These are phyloP conservation scores for Entelurus aequoreus DNA, from an alignment of 2,113 vertebrate genomes.

Conservation along the genomic window DNA sequence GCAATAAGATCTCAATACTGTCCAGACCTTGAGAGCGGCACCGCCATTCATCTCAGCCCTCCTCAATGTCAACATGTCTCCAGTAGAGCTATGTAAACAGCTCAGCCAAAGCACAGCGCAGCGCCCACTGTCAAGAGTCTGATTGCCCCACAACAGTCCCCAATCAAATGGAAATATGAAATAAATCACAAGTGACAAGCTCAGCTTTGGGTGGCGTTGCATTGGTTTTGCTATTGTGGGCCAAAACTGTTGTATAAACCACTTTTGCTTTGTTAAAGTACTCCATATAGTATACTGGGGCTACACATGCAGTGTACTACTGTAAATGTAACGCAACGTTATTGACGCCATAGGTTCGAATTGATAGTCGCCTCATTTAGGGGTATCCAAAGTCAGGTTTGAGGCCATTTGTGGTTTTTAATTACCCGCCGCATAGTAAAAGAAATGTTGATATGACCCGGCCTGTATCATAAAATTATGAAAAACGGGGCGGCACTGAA, in stretches of 20 bases:
- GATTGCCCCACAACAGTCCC: constrained; percentile 61
- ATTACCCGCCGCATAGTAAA: too few species aligned
- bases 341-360: too few species aligned
- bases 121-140: constrained; percentile 56
- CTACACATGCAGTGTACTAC: not conserved
- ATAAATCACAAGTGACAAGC: constrained; percentile 66
- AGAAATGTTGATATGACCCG: too few species aligned
- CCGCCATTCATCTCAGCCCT: constrained; percentile 30
- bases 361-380: too few species aligned
- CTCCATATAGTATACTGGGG: not conserved
- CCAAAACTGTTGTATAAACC: constrained; percentile 40
- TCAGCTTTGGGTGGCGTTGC: constrained; percentile 44
- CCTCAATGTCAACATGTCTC: constrained; percentile 60
- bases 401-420: too few species aligned
- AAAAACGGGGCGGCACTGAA: too few species aligned
- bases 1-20: constrained; percentile 36
- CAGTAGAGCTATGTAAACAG: constrained; percentile 64
- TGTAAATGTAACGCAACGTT: too few species aligned
- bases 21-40: constrained; percentile 46
- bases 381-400: too few species aligned
- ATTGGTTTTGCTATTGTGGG: constrained; percentile 42
- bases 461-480: too few species aligned
- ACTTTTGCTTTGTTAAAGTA: constrained; percentile 34
- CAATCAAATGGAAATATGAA: constrained; percentile 69
- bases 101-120: constrained; percentile 60